Base-by-base conservation (phyloP, 1,140 invertebrate species). In the Anthonomus grandis region DNA sequence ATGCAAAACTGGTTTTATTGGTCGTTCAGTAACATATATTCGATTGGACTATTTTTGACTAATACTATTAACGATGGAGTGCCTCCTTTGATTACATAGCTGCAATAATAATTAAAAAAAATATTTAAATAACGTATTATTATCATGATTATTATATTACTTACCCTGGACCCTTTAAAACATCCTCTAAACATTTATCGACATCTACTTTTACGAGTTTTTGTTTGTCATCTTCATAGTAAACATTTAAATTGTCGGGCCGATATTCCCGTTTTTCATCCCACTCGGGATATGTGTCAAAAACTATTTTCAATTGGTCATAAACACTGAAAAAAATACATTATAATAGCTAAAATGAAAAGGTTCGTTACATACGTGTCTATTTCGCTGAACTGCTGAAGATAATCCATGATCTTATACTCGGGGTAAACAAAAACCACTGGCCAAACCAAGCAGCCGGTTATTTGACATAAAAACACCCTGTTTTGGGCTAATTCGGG, bases 371-470 rank as follows among this genome's bases (percentile, higher is more conserved):
- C n/a, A 76, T 78, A 90, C 83, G 75, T 79, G n/a, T 76, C 74
- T 57, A 84, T 79, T 76, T 93, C 90, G 52, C 82, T 75, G 63
- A 92, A 88, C 57, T 82, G 75, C 70, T 88, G 79, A 53, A 90
- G 79, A 64, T 89, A 86, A 70, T 91, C 88, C 52, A 83, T 84
- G 46, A 83, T 80, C 49, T 78, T 72, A 63, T 81, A 82, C 75
- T 94, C 90, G 3, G 92, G 91, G 75, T 94, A 95, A 13, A 90
- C 74, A 64, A 95, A 85, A 31, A 89, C 74, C 44, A 90, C 81
- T 36, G 94, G 90, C 92, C 88, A 93, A 60, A 88, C 68, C 52
- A 93, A 76, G 60, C 78, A 23, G 41, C 52, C 68, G 64, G 78
- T 74, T 15, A 78, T 64, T n/a, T 78, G 74, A 64, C 82, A 75